A percentile compares a stretch with the other conserved stretches of the same genome.
Conservation (phyloP, 1,140 invertebrate species). For the Heliconius congener region DNA sequence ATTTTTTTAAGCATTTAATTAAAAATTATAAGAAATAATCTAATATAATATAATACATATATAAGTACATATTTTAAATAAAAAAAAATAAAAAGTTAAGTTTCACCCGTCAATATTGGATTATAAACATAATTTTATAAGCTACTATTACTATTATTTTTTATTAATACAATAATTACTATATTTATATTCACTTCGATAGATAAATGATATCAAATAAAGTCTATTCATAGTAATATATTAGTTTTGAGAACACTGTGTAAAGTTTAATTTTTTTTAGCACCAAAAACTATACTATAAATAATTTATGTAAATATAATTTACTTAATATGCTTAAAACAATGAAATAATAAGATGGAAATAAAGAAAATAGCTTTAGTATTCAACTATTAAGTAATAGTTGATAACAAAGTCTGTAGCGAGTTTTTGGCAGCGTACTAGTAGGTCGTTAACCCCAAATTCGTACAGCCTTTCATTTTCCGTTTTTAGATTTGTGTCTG, state of each 20-base stretch:
- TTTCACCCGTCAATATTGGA: too few species aligned
- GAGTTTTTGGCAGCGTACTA: conserved; percentile 39
- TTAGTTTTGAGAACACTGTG: background rate
- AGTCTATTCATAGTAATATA: too few species aligned
- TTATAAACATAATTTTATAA: too few species aligned
- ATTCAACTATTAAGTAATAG: conserved; percentile 45
- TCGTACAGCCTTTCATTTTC: conserved; percentile 45
- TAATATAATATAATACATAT: too few species aligned
- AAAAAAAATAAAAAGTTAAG: too few species aligned
- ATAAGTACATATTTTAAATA: too few species aligned
- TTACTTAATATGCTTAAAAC: background rate
- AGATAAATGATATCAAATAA: too few species aligned
- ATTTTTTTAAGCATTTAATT: too few species aligned
- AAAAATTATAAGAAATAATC: too few species aligned
- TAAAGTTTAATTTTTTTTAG: background rate
- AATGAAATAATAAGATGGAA: conserved; percentile 5
- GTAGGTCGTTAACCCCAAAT: conserved; percentile 41
- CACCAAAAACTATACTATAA: background rate
- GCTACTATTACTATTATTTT: too few species aligned
- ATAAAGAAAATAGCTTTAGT: conserved; percentile 22
- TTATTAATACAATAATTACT: too few species aligned
- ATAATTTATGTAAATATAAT: background rate
- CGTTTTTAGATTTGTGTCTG: conserved; percentile 40
- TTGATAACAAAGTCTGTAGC: conserved; percentile 37
- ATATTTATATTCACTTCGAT: too few species aligned